These are phyloP conservation scores for Mya arenaria DNA, from an alignment of 1,140 invertebrate genomes.

Conservation along the genomic window DNA sequence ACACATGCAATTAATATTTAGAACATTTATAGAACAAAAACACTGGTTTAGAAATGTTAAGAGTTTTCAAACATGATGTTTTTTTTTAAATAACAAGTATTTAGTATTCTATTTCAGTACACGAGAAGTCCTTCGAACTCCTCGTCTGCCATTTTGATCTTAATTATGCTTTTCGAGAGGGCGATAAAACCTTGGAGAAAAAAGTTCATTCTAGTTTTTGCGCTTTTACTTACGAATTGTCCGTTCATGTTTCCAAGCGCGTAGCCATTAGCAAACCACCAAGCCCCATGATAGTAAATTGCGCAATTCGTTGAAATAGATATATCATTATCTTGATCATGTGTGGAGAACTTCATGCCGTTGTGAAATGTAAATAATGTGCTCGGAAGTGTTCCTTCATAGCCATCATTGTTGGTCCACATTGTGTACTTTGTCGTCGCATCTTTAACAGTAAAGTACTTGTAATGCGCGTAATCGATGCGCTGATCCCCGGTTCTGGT, in stretches of 20 bases:
- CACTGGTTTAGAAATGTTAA: too few relatives aligned
- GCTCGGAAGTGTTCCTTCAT: neutral
- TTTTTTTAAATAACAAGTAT: too few relatives aligned
- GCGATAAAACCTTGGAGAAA: too few relatives aligned
- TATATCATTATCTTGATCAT: conserved; percentile 33
- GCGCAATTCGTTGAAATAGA: neutral
- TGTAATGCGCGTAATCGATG: conserved; percentile 29
- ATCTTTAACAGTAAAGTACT: conserved; percentile 27
- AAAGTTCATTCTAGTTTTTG: too few relatives aligned
- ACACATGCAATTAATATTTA: neutral
- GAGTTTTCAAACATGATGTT: too few relatives aligned
- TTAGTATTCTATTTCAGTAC: too few relatives aligned
- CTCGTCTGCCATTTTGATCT: too few relatives aligned
- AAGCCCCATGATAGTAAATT: neutral
- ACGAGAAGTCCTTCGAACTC: too few relatives aligned
- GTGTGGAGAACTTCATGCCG: conserved; percentile 42
- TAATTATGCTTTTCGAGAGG: too few relatives aligned
- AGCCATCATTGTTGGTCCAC: conserved; percentile 9
- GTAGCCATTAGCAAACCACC: conserved; percentile 25
- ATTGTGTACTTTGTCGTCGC: conserved; percentile 27
- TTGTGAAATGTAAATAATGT: conserved; percentile 22
- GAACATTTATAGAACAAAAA: neutral
- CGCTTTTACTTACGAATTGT: too few relatives aligned
- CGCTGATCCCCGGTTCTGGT: neutral
- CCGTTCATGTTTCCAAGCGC: conserved; percentile 29